Evolutionary conservation across 2,888 invertebrate species (phyloP).

Genomic region (Ditula angustiorana): DNA sequence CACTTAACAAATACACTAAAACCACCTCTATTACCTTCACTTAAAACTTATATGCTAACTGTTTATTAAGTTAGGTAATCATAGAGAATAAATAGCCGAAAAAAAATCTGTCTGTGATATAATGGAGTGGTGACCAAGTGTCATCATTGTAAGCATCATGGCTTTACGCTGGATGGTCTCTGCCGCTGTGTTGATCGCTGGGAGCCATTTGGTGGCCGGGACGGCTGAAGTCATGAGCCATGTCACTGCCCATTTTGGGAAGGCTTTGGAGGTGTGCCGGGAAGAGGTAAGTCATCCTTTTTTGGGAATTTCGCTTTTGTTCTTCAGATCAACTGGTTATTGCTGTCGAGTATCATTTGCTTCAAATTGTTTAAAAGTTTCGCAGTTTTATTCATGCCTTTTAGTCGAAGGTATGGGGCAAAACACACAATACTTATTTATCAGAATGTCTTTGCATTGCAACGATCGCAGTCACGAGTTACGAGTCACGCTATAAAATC

Average conservation of each 20-base stretch:
- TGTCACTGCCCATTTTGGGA: slow-evolving; percentile 78
- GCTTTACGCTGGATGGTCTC: slow-evolving; percentile 47
- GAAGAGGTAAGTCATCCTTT: slow-evolving; percentile 65
- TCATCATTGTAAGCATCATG: slow-evolving; percentile 23
- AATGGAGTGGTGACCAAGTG: slow-evolving; percentile 42
- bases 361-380: too few species aligned
- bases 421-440: too few species aligned
- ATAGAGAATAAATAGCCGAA: slow-evolving; percentile 31
- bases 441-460: too few species aligned
- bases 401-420: too few species aligned
- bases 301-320: neutral
- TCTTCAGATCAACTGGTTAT: neutral
- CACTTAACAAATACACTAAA: neutral
- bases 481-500: too few species aligned
- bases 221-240: slow-evolving; percentile 80
- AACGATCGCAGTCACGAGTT: too few species aligned
- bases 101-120: slow-evolving; percentile 47
- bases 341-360: too few species aligned
- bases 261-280: slow-evolving; percentile 71
- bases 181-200: slow-evolving; percentile 50
- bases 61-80: slow-evolving; percentile 30
- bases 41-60: neutral
- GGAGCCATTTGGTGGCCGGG: slow-evolving; percentile 52
- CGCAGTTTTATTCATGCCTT: too few species aligned
- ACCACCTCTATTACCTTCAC: neutral